Percentiles rank a stretch among this genome's conserved stretches.
phyloP scores from a whole-genome alignment of 23 tunicate species.

The Trididemnum clinides region DNA sequence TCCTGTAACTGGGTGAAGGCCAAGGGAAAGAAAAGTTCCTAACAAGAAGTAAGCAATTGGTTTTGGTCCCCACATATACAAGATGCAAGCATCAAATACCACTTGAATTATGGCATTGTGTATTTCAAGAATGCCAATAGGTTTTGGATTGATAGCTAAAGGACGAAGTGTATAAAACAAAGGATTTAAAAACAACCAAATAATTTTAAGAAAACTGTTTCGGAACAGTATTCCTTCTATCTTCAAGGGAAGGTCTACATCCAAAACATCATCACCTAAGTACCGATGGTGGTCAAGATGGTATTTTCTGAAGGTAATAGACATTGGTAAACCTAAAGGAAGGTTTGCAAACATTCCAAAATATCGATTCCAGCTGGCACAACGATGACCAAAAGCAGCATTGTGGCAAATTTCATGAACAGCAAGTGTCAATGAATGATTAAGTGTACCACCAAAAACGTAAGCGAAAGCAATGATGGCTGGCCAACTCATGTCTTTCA shows the following conservation, averaged over 20 bases:
- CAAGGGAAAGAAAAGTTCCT: conserved; percentile 84
- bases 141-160: conserved; percentile 84
- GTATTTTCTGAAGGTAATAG: conserved; percentile 91
- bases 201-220: conserved; percentile 78
- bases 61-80: conserved; percentile 84
- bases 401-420: conserved; percentile 95
- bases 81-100: conserved; percentile 70
- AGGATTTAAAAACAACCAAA: conserved; percentile 91
- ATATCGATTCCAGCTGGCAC: conserved; percentile 84
- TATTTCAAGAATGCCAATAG: conserved; percentile 72
- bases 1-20: conserved; percentile 93
- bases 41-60: conserved; percentile 76
- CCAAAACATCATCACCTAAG: conserved; percentile 89
- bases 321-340: conserved; percentile 93
- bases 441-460: conserved; percentile 92
- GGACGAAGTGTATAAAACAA: conserved; percentile 92
- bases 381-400: conserved; percentile 83
- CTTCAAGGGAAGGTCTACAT: conserved; percentile 84
- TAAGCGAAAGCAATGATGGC: conserved; percentile 73
- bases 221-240: conserved; percentile 87
- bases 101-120: conserved; percentile 87
- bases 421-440: conserved; percentile 93
- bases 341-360: conserved; percentile 96
- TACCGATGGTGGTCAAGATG: conserved; percentile 96
- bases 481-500: conserved; percentile 85